Evolutionary conservation across 2,113 vertebrate species (phyloP).

Genomic region (Leiothrix lutea): DNA sequence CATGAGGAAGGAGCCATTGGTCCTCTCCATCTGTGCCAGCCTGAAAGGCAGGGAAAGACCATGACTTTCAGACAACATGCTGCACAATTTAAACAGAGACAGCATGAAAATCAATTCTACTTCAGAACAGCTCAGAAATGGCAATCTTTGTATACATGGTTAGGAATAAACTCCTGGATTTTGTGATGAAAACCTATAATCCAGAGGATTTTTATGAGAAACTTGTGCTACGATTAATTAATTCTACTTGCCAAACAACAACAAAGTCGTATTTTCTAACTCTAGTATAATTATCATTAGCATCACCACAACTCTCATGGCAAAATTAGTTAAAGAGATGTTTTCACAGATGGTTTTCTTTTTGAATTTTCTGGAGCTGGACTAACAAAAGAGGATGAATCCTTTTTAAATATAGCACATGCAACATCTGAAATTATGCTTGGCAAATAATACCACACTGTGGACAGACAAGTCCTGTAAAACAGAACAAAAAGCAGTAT

Average conservation of each 20-base stretch:
- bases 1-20: constrained; percentile 92
- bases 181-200: background rate
- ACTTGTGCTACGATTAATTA: constrained; percentile 19
- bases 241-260: constrained; percentile 7
- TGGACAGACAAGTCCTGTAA: background rate
- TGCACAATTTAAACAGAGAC: background rate
- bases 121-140: background rate
- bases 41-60: constrained; percentile 68
- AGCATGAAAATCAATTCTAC: background rate
- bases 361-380: constrained; percentile 11
- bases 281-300: constrained; percentile 23
- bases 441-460: background rate
- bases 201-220: background rate
- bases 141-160: background rate
- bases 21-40: constrained; percentile 94
- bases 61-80: background rate
- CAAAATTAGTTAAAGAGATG: constrained; percentile 45
- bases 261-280: background rate
- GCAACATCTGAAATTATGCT: constrained; percentile 1
- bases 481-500: background rate
- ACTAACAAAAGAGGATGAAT: constrained; percentile 18
- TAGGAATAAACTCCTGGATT: background rate
- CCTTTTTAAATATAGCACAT: constrained; percentile 4
- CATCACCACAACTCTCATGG: background rate
- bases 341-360: constrained; percentile 40